Base-by-base conservation (phyloP, 1,140 invertebrate species). In the Listronotus bonariensis region DNA sequence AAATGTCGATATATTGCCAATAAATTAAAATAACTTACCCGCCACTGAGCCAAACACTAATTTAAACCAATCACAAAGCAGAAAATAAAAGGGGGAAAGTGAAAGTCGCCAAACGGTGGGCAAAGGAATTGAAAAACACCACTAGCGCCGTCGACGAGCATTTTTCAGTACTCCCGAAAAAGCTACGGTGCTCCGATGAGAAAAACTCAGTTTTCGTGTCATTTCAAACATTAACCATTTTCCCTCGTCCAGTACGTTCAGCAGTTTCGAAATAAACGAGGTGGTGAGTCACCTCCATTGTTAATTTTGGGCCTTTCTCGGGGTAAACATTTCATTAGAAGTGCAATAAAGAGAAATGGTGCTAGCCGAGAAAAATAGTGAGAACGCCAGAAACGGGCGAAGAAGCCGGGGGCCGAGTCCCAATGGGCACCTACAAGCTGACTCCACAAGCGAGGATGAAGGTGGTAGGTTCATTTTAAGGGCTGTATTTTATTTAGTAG, bases 361-460 rank as follows among this genome's bases (percentile, higher is more conserved):
- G 75, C 85, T 93, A 77, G 90, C 92, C 10, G 92, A 94, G 78
- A 89, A 90, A 82, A 92, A 89, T 81, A 84, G 84, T 65, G 90
- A 92, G 71, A 87, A 86, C 80, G 86, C 89, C 66, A 83, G 91
- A 75, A 94, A 94, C 80, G 92, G 92, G 46, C 86, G 91, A 69
- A 86, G 91, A 80, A 94, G 92, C 67, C 85, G 91, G 76, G 92
- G 92, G 76, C 90, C 92, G 74, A 94, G 91, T 84, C 92, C 92
- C 61, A 93, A 92, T 84, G 90, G 88, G 68, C 89, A 92, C 80
- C 85, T 84, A 73, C 87, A 86, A 74, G 89, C 90, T 48, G 88
- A 90, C 68, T 87, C 88, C 48, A 91, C 88, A 73, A 90, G 88
- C 66, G 90, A 92, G 71, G 90, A 92, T 76, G 89, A 91, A 78